A percentile compares a stretch with the other conserved stretches of the same genome.
Conservation (phyloP, 1,140 invertebrate genomes). For the Gryon sp. region DNA sequence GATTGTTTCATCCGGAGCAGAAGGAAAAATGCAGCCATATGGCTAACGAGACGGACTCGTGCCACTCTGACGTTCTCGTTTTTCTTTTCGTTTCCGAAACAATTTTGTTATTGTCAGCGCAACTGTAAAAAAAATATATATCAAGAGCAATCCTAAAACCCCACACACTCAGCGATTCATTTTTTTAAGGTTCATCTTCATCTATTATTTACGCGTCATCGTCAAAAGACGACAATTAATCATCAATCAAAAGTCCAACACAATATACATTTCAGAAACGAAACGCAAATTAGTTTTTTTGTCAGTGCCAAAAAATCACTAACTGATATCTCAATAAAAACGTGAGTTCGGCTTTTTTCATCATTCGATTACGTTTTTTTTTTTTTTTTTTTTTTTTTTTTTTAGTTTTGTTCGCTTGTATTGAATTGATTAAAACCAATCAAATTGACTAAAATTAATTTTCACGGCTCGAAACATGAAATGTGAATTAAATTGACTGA, state of each 20-base stretch:
- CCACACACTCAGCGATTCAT: not conserved
- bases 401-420: constrained; percentile 56
- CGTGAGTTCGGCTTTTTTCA: not conserved
- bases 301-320: constrained; percentile 40
- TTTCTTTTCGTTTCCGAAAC: constrained; percentile 38
- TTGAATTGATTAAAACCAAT: constrained; percentile 55
- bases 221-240: constrained; percentile 22
- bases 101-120: constrained; percentile 1
- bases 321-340: constrained; percentile 53
- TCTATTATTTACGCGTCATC: too few species aligned
- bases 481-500: too few species aligned
- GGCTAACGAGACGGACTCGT: constrained; percentile 60
- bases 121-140: constrained; percentile 30
- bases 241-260: constrained; percentile 17
- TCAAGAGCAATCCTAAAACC: constrained; percentile 29
- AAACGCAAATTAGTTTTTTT: constrained; percentile 45
- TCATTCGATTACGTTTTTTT: too few species aligned
- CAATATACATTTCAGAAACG: constrained; percentile 1
- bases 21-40: constrained; percentile 39
- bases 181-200: too few species aligned
- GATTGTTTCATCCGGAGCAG: constrained; percentile 17
- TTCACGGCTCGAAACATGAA: constrained; percentile 46
- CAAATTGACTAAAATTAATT: constrained; percentile 39
- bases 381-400: not conserved
- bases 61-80: constrained; percentile 25